Evolutionary conservation across 2,797 vertebrate species (phyloP), one percentile per base, ranked within the genome.

Genomic region (Lagothrix lagotricha): DNA sequence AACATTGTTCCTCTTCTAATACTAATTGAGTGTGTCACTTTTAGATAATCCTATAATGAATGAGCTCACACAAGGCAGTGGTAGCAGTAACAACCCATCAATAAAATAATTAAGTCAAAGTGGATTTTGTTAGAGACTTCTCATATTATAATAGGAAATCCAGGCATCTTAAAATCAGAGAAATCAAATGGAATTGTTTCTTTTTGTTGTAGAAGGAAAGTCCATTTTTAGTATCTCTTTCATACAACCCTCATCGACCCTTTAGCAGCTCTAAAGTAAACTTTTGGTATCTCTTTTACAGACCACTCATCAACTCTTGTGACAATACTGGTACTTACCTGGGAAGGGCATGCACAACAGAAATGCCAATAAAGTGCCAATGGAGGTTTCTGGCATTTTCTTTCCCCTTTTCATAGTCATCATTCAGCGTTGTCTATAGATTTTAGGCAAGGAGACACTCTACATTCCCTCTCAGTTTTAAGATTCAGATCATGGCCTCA

Each of bases 41-140:
- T 97, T 93, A 96, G 88, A 85, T 90, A 96, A 98, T 93, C 81
- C 75, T 93, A 76, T 96, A 97, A 97, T 95, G 81, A 97, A 97
- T 19, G 33, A 96, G 48, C 95, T 96, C 92, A 95, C 96, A 96
- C 76, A 88, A 97, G 58, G 58, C 95, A 94, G 64, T 97, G 77
- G 88, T 87, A 97, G 75, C 50, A 95, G 77, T 96, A 93, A 97
- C 94, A 97, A 87, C 85, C 81, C 95, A 94, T 92, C 94, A 97
- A 96, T 95, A 97, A 97, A 97, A 97, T 79, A 95, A 94, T 94
- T 96, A 96, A 88, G 52, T 77, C 9, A 17, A 96, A 95, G 58
- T 97, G 73, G 90, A 90, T 96, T 96, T 96, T 93, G 80, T 83
- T 94, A 93, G 96, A 95, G 76, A 97, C 36, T 85, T 95, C 91